These are phyloP conservation scores for Nomada flava DNA, from an alignment of 2,888 invertebrate species.

Conservation along the genomic window DNA sequence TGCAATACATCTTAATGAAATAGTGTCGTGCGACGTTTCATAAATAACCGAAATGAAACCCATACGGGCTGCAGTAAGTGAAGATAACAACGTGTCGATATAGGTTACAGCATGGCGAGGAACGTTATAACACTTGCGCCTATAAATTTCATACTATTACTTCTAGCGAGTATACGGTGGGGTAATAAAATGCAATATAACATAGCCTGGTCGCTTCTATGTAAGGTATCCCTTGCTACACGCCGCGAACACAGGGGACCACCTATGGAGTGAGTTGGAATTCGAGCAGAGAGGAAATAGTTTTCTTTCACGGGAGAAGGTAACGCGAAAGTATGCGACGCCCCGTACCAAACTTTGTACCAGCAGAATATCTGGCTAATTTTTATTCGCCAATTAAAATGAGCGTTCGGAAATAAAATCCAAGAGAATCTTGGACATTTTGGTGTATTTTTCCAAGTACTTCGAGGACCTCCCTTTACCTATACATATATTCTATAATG, in stretches of 20 bases:
- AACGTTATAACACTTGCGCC: slow-evolving; percentile 58
- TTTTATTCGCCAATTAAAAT: no score
- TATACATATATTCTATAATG: no score
- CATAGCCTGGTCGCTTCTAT: slow-evolving; percentile 43
- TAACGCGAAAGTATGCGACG: slow-evolving; percentile 22
- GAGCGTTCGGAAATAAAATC: no score
- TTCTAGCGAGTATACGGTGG: slow-evolving; percentile 50
- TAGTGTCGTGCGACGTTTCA: slow-evolving; percentile 13
- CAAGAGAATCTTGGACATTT: no score
- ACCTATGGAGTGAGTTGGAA: slow-evolving; percentile 51
- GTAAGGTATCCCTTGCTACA: slow-evolving; percentile 44
- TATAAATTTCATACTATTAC: slow-evolving; percentile 70
- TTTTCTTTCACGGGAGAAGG: slow-evolving; percentile 22
- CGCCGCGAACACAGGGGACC: slow-evolving; percentile 37
- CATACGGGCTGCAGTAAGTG: slow-evolving; percentile 49
- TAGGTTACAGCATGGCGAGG: slow-evolving; percentile 55
- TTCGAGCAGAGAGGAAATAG: slow-evolving; percentile 44
- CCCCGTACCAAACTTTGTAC: not conserved
- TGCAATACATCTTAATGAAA: slow-evolving; percentile 14
- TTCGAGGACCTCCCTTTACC: no score
- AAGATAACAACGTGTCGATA: slow-evolving; percentile 71
- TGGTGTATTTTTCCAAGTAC: no score
- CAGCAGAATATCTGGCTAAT: not conserved
- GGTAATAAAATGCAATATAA: slow-evolving; percentile 70
- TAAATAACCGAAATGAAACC: slow-evolving; percentile 69